A percentile compares a stretch with the other conserved stretches of the same genome.
phyloP scores from a whole-genome alignment of 53 echinoderm and acorn worm species.

The Apostichopus leukothele region DNA sequence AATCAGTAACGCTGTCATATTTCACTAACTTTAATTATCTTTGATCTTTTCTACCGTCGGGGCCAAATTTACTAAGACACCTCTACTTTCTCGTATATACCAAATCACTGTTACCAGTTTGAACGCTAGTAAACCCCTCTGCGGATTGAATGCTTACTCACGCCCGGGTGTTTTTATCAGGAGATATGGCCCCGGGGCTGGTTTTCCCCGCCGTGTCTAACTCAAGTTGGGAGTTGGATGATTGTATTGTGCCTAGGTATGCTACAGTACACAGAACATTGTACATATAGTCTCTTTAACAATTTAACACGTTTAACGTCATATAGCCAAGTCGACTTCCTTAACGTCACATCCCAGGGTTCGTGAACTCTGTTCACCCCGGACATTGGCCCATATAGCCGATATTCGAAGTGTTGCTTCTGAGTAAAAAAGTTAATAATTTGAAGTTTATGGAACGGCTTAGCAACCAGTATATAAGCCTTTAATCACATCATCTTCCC shows the following conservation, averaged over 20 bases:
- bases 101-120: constrained; percentile 27
- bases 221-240: constrained; percentile 15
- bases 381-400: constrained; percentile 44
- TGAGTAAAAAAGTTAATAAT: constrained; percentile 33
- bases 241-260: constrained; percentile 17
- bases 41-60: constrained; percentile 23
- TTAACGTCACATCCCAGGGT: constrained; percentile 21
- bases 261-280: constrained; percentile 12
- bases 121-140: constrained; percentile 38
- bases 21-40: constrained; percentile 14
- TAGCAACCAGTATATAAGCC: constrained; percentile 39
- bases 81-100: constrained; percentile 4
- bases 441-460: constrained; percentile 50
- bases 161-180: constrained; percentile 31
- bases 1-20: background rate
- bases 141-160: constrained; percentile 23
- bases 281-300: background rate
- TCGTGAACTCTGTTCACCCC: constrained; percentile 43
- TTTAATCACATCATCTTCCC: constrained; percentile 26
- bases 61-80: constrained; percentile 35
- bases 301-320: constrained; percentile 39
- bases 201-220: constrained; percentile 44
- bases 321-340: background rate
- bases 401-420: constrained; percentile 20
- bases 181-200: constrained; percentile 39